phyloP scores from a whole-genome alignment of 2,113 vertebrate species.

The Ammodytes marinus region DNA sequence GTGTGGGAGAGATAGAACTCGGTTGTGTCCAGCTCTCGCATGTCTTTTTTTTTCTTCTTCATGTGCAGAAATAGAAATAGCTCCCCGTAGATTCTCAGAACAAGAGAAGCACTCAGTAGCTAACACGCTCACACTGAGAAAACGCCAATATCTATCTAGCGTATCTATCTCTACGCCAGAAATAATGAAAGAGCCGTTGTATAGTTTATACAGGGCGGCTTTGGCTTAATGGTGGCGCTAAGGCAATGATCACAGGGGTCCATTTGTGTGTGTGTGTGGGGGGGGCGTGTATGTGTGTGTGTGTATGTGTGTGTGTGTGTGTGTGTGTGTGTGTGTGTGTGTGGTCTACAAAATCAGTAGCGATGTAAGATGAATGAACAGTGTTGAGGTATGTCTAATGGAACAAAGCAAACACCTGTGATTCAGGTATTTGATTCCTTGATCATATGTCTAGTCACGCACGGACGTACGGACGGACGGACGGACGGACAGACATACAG shows the following conservation, averaged over 20 bases:
- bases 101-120: neutral
- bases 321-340: no score
- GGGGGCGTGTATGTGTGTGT: no score
- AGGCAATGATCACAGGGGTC: neutral
- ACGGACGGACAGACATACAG: no score
- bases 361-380: no score
- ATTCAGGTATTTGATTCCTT: no score
- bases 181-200: neutral
- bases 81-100: constrained; percentile 35
- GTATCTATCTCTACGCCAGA: neutral
- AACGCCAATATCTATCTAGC: neutral
- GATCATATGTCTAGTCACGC: no score
- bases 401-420: no score
- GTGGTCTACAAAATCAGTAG: no score
- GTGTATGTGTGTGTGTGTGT: no score
- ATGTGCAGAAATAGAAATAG: constrained; percentile 50
- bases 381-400: no score
- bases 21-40: constrained; percentile 57
- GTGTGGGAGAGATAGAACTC: constrained; percentile 72
- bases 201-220: neutral
- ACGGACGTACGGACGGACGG: no score
- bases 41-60: constrained; percentile 34
- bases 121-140: neutral
- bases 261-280: neutral
- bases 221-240: neutral